These are phyloP conservation scores for Brachionus rubens DNA, from an alignment of 1,140 invertebrate species.

Conservation along the genomic window DNA sequence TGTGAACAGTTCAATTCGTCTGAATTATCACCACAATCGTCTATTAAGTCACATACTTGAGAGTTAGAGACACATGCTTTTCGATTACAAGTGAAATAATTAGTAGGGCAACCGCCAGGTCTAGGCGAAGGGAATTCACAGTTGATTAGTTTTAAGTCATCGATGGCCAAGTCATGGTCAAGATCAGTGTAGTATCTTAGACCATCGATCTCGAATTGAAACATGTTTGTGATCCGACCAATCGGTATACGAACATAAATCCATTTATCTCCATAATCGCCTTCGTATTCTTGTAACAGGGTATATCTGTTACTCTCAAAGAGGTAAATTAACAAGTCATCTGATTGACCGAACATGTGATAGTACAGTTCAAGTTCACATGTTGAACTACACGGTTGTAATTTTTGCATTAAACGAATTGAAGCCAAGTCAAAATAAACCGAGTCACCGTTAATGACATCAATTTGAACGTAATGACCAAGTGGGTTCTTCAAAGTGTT, in stretches of 20 bases:
- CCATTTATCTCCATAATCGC: constrained; percentile 71
- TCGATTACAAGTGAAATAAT: constrained; percentile 55
- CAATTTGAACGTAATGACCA: constrained; percentile 30
- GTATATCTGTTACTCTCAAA: constrained; percentile 58
- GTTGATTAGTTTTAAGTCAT: constrained; percentile 56
- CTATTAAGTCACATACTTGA: constrained; percentile 31
- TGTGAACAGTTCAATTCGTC: constrained; percentile 22
- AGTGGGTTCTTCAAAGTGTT: constrained; percentile 1
- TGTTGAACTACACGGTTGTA: constrained; percentile 27
- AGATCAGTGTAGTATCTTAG: constrained; percentile 49
- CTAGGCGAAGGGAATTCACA: constrained; percentile 54
- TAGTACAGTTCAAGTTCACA: constrained; percentile 64
- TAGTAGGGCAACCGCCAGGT: constrained; percentile 48
- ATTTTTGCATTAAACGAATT: neutral
- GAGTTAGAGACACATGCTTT: constrained; percentile 52
- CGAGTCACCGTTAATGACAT: neutral
- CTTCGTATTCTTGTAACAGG: constrained; percentile 64
- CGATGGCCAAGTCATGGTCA: constrained; percentile 55
- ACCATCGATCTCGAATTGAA: constrained; percentile 60
- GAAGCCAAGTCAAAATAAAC: neutral
- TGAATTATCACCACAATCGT: constrained; percentile 46
- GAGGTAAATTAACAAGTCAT: constrained; percentile 54
- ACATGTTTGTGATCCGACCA: constrained; percentile 64
- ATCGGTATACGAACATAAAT: constrained; percentile 67
- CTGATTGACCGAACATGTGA: constrained; percentile 69